These are phyloP conservation scores for Melanchra persicariae DNA, from an alignment of 2,888 invertebrate species.

Conservation along the genomic window DNA sequence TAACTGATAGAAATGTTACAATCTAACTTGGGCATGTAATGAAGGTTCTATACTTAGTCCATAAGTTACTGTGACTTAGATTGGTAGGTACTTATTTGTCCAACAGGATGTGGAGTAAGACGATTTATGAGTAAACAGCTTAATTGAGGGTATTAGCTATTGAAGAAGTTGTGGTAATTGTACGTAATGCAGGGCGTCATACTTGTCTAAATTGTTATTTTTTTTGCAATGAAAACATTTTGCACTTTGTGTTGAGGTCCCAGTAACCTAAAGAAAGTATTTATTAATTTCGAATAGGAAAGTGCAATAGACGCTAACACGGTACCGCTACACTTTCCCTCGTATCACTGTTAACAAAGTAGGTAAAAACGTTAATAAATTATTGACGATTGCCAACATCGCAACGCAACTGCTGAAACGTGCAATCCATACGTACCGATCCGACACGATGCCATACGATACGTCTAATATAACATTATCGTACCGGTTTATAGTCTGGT, in stretches of 20 bases:
- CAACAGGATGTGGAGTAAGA: too few species aligned
- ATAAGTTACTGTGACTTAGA: too few species aligned
- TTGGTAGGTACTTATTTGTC: too few species aligned
- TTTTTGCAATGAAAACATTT: not conserved
- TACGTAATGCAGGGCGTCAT: too few species aligned
- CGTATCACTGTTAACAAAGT: constrained; percentile 64
- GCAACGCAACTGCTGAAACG: constrained; percentile 68
- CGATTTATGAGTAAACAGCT: too few species aligned
- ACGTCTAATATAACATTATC: constrained; percentile 58
- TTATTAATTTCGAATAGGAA: constrained; percentile 39
- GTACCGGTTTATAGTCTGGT: constrained; percentile 61
- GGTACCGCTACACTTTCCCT: constrained; percentile 65
- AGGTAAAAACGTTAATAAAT: constrained; percentile 70
- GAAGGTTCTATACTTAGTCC: too few species aligned
- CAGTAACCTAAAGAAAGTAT: constrained; percentile 28
- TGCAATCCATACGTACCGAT: constrained; percentile 70
- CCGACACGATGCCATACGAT: constrained; percentile 64
- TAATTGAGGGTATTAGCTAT: too few species aligned
- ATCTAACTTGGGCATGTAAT: too few species aligned
- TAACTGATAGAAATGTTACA: too few species aligned
- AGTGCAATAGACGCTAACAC: constrained; percentile 46
- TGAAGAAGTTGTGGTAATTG: too few species aligned
- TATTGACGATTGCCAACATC: constrained; percentile 71
- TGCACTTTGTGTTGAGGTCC: constrained; percentile 9
- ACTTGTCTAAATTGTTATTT: too few species aligned